These are phyloP conservation scores for Pycnomerus fuliginosus DNA, from an alignment of 2,888 invertebrate genomes.

Conservation along the genomic window DNA sequence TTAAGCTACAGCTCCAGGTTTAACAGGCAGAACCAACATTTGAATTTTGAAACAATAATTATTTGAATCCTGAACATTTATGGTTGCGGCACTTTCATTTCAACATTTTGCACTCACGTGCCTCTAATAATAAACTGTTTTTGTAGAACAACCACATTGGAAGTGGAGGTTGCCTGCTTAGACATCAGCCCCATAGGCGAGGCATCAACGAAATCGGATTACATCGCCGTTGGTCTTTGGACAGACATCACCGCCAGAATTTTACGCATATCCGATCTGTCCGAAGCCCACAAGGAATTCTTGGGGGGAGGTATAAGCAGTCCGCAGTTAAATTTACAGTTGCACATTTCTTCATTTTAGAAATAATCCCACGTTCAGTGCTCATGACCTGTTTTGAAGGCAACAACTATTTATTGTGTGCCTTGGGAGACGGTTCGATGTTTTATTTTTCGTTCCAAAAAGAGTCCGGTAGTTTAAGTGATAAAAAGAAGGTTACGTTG, in stretches of 20 bases:
- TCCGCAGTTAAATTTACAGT: slow-evolving; percentile 1
- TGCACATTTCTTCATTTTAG: slow-evolving; percentile 54
- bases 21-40: no score
- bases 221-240: slow-evolving; percentile 95
- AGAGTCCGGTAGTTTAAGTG: slow-evolving; percentile 70
- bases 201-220: slow-evolving; percentile 62
- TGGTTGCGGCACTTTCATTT: no score
- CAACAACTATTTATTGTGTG: slow-evolving; percentile 84
- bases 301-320: slow-evolving; percentile 71
- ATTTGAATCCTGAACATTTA: slow-evolving; percentile 6
- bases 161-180: slow-evolving; percentile 94
- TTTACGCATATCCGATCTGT: slow-evolving; percentile 76
- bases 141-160: slow-evolving; percentile 68
- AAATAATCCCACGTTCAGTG: slow-evolving; percentile 95
- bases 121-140: no score
- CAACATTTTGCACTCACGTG: no score
- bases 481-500: slow-evolving; percentile 93
- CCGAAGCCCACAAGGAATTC: slow-evolving; percentile 81
- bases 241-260: slow-evolving; percentile 93
- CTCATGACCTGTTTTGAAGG: slow-evolving; percentile 93
- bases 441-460: slow-evolving; percentile 90
- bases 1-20: no score
- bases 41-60: not conserved
- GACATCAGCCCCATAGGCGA: slow-evolving; percentile 82
- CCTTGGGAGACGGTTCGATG: slow-evolving; percentile 96